These are phyloP conservation scores for Hassar affinis DNA, from an alignment of 2,113 vertebrate species.

Conservation along the genomic window DNA sequence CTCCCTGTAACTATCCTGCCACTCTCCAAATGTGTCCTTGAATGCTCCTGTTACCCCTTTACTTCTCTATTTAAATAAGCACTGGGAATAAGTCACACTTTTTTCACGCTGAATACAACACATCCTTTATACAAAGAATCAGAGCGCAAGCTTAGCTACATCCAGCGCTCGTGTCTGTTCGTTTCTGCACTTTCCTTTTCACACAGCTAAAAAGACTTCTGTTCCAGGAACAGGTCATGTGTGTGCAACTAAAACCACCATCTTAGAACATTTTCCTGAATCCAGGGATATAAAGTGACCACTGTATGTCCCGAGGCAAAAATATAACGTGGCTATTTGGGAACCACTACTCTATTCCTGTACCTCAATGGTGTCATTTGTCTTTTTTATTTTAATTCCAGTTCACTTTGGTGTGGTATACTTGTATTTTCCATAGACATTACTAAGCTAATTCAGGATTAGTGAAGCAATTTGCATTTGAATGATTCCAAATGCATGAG, in stretches of 20 bases:
- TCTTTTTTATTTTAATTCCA: conserved; percentile 7
- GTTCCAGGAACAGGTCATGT: background rate
- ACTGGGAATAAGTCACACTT: conserved; percentile 2
- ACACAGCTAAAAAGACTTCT: conserved; percentile 32
- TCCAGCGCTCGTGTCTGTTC: background rate
- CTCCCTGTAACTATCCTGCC: conserved; percentile 20
- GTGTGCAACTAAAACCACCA: conserved; percentile 10
- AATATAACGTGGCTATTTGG: conserved; percentile 35
- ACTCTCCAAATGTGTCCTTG: conserved; percentile 10
- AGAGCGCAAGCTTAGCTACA: background rate
- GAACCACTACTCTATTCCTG: conserved; percentile 7
- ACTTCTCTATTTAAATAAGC: conserved; percentile 23
- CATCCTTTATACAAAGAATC: conserved; percentile 29
- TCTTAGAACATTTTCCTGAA: conserved; percentile 22
- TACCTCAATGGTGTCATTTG: conserved; percentile 15
- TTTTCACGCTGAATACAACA: conserved; percentile 10
- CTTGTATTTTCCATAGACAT: conserved; percentile 34
- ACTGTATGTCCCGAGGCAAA: conserved; percentile 21
- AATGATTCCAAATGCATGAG: conserved; percentile 28
- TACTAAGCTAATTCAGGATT: conserved; percentile 33
- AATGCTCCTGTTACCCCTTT: conserved; percentile 18
- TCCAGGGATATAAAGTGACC: conserved; percentile 32
- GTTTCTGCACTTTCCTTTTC: conserved; percentile 29
- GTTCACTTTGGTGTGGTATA: conserved; percentile 17
- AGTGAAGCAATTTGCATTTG: conserved; percentile 38